These are phyloP conservation scores for Parapsyche elsis DNA, from an alignment of 1,140 invertebrate species.

Conservation along the genomic window DNA sequence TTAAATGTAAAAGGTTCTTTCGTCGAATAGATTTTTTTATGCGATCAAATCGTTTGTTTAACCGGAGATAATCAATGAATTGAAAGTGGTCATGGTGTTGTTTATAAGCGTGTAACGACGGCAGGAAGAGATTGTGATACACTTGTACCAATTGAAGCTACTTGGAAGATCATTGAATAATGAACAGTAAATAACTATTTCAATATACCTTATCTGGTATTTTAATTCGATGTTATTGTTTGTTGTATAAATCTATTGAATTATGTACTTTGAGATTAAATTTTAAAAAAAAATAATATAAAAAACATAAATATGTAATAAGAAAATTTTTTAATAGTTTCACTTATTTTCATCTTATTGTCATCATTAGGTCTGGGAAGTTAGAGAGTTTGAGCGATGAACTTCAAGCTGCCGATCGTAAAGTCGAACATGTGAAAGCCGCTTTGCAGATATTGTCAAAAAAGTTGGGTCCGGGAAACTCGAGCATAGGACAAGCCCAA, in stretches of 20 bases:
- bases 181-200: background rate
- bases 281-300: too few species aligned
- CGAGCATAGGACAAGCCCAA: slow-evolving; percentile 66
- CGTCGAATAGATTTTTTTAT: too few species aligned
- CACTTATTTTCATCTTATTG: background rate
- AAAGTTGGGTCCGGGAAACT: slow-evolving; percentile 67
- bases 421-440: slow-evolving; percentile 86
- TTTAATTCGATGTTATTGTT: too few species aligned
- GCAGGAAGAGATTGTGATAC: slow-evolving; percentile 8
- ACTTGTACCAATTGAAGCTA: slow-evolving; percentile 23
- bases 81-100: background rate
- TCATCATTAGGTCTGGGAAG: slow-evolving; percentile 79
- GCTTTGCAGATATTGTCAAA: slow-evolving; percentile 77
- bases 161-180: slow-evolving; percentile 10
- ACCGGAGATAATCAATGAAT: too few species aligned
- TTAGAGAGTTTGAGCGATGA: slow-evolving; percentile 89
- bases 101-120: background rate
- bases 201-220: too few species aligned
- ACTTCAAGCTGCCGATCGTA: slow-evolving; percentile 84
- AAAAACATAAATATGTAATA: background rate
- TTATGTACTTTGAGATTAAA: background rate
- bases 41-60: too few species aligned
- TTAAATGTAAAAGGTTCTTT: too few species aligned
- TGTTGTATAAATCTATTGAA: background rate
- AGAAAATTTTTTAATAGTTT: too few species aligned